These are phyloP conservation scores for Cephalopachus bancanus DNA, from an alignment of 2,797 vertebrate species.

Conservation along the genomic window DNA sequence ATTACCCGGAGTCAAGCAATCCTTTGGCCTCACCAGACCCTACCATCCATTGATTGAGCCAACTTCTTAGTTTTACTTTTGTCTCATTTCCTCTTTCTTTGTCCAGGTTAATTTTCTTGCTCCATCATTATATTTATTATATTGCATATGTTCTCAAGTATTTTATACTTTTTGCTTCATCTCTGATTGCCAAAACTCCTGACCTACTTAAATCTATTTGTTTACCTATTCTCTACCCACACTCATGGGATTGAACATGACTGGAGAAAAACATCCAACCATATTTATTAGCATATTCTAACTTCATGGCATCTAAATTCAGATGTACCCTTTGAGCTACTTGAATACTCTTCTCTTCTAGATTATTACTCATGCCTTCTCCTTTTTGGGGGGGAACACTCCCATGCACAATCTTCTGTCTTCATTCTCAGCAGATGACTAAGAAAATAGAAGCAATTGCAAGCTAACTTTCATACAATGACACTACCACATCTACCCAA, in stretches of 20 bases:
- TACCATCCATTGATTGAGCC: neutral
- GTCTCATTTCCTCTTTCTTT: neutral
- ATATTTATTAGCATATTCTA: neutral
- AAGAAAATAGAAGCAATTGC: neutral
- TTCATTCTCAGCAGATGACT: slow-evolving; percentile 15
- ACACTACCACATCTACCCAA: neutral
- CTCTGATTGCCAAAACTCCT: neutral
- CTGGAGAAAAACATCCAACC: neutral
- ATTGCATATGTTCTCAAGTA: neutral
- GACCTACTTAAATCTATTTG: neutral
- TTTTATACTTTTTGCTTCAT: slow-evolving; percentile 15
- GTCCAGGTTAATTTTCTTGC: neutral
- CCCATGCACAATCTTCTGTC: neutral
- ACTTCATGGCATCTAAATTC: neutral
- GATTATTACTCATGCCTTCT: neutral
- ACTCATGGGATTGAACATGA: neutral
- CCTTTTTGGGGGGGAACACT: neutral
- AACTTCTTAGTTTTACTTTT: neutral
- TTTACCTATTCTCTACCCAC: neutral
- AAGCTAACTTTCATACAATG: neutral
- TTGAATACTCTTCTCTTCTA: neutral
- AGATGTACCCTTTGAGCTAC: neutral
- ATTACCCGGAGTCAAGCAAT: neutral
- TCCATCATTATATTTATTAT: neutral
- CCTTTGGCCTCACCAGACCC: neutral